phyloP scores from a whole-genome alignment of 2,797 vertebrate species.

The Gymnoscopelus microlampas region DNA sequence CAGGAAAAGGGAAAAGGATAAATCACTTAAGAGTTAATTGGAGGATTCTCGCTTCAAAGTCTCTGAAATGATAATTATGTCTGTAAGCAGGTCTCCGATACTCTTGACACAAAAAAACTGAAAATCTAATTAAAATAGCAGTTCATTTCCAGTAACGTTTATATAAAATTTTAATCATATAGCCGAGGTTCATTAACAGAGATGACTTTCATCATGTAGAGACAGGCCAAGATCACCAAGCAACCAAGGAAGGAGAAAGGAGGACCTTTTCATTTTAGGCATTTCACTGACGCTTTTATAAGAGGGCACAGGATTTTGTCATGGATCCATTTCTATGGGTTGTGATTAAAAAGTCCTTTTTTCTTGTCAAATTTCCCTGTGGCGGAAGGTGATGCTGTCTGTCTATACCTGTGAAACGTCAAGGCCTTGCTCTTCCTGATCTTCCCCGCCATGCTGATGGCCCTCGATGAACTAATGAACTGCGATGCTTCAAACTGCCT shows the following conservation, averaged over 20 bases:
- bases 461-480: slow-evolving; percentile 12
- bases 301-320: too few relatives aligned
- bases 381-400: background rate
- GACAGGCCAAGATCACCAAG: too few relatives aligned
- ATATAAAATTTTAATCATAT: background rate
- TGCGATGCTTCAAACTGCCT: slow-evolving; percentile 40
- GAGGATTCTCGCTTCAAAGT: background rate
- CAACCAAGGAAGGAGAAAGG: too few relatives aligned
- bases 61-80: slow-evolving; percentile 32
- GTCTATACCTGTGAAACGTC: background rate
- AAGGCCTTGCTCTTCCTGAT: slow-evolving; percentile 17
- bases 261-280: too few relatives aligned
- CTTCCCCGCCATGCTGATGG: background rate
- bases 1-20: slow-evolving; percentile 22
- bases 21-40: slow-evolving; percentile 2
- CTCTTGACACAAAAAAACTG: slow-evolving; percentile 11
- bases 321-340: too few relatives aligned
- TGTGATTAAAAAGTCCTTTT: too few relatives aligned
- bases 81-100: slow-evolving; percentile 9
- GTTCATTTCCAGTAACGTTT: background rate
- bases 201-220: too few relatives aligned
- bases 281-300: too few relatives aligned
- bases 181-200: background rate
- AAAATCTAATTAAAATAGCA: background rate
- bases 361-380: too few relatives aligned